Base-by-base conservation (phyloP, 2,888 invertebrate species). In the Pristionchus japonicus region DNA sequence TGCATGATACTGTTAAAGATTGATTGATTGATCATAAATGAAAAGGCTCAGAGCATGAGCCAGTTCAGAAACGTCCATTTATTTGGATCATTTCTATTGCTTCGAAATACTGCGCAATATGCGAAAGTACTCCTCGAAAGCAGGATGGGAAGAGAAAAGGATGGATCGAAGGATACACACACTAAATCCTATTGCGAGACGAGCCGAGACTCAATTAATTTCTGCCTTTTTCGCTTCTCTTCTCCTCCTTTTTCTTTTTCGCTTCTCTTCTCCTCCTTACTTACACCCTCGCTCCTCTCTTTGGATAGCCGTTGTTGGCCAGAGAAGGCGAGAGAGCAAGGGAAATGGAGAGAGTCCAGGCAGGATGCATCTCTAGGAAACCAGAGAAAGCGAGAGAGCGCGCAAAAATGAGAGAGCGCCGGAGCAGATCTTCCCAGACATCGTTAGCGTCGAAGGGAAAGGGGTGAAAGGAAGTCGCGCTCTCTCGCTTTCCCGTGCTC, bases 201-300 rank as follows among this genome's bases (percentile, higher is more conserved):
- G 74, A 43, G 77, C 37, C 37, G 34, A 74, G 77, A 77, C 77
- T 77, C 77, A 77, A 77, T 77, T 77, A 77, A 77, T 77, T 43
- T 43, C 77, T 43, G 47, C 52, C 88, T 88, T 52, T 57, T 74
- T 47, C 47, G 31, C 85, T 37, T 40, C 37, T 84, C 64, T 74
- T 80, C 84, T 74, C 83, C 43, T 40, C 37, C 11, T n/a, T 49
- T 61, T 34, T 70, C 17, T 70, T 40, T 9, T 37, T 13, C n/a
- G n/a, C 20, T 31, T 70, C 37, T 31, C 20, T n/a, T 43, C 6
- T 43, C 11, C 43, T 43, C 6, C 11, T 11, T 77, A 77, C 77
- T 77, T 77, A 77, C 77, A 77, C 77, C 77, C 77, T 27, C 47
- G 3, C 37, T 7, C 23, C 20, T n/a, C n/a, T n/a, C n/a, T n/a